These are phyloP conservation scores for Callipepla squamata DNA, from an alignment of 2,113 vertebrate genomes.

Conservation along the genomic window DNA sequence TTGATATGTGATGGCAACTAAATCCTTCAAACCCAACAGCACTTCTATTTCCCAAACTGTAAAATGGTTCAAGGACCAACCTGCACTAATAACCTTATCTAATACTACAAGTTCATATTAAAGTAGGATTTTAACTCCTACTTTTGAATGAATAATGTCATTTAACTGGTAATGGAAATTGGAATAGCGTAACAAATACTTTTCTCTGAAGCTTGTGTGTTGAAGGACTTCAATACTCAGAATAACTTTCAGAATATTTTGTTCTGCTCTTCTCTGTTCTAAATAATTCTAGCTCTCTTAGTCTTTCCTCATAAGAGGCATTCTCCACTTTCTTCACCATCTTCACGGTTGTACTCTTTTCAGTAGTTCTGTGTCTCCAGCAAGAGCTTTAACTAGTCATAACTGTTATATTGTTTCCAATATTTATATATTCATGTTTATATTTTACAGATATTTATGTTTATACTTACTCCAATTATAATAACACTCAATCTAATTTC, in stretches of 20 bases:
- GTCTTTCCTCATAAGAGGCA: not conserved
- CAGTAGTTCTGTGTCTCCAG: not conserved
- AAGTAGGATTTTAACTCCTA: not conserved
- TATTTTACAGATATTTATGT: no score
- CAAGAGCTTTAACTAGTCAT: not conserved
- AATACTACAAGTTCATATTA: not conserved
- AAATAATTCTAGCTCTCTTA: not conserved
- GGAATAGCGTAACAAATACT: rapidly evolving
- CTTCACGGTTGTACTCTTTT: not conserved
- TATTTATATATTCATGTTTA: no score
- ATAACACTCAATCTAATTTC: not conserved
- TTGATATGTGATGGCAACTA: not conserved
- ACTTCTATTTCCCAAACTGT: not conserved
- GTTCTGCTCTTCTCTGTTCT: not conserved
- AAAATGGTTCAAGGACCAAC: not conserved
- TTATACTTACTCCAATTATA: not conserved
- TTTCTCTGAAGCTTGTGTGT: not conserved
- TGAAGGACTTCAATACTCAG: not conserved
- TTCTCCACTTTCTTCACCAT: not conserved
- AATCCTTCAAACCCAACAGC: not conserved
- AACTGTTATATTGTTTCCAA: not conserved
- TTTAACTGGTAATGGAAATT: not conserved
- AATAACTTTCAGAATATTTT: not conserved
- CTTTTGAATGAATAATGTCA: not conserved
- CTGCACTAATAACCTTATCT: not conserved